A percentile compares a stretch with the other conserved stretches of the same genome.
phyloP scores from a whole-genome alignment of 2,888 invertebrate species.

The Geophilus truncorum region DNA sequence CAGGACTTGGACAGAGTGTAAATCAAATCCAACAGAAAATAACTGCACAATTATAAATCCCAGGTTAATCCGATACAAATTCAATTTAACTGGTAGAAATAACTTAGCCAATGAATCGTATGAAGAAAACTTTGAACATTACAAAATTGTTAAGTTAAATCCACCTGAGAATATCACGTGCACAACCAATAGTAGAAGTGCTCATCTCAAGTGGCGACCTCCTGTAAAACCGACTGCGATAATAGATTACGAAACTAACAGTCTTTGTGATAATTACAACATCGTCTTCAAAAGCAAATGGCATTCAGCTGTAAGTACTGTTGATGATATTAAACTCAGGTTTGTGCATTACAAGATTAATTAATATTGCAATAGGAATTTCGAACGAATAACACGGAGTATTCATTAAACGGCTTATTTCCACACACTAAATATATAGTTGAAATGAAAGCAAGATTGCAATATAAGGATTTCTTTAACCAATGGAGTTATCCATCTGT shows the following conservation, averaged over 20 bases:
- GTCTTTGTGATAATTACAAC: neutral
- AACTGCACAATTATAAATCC: neutral
- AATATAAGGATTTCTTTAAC: neutral
- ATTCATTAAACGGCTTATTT: neutral
- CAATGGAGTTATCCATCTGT: neutral
- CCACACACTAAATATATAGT: neutral
- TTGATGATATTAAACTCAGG: too few relatives aligned
- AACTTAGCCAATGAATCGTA: neutral
- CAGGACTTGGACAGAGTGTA: too few relatives aligned
- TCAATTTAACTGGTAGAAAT: neutral
- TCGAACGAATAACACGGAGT: neutral
- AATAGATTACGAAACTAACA: neutral
- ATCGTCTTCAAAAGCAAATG: neutral
- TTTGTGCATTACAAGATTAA: too few relatives aligned
- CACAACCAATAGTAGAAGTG: neutral
- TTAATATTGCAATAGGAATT: neutral
- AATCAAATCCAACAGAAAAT: neutral
- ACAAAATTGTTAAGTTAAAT: neutral
- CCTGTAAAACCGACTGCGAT: neutral
- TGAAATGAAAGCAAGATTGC: neutral
- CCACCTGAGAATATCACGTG: too few relatives aligned
- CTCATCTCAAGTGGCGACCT: too few relatives aligned
- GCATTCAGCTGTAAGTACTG: neutral
- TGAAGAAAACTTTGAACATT: neutral
- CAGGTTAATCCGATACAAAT: neutral